Conservation (phyloP, 1,140 invertebrate species). For the Drosophila yakuba region DNA sequence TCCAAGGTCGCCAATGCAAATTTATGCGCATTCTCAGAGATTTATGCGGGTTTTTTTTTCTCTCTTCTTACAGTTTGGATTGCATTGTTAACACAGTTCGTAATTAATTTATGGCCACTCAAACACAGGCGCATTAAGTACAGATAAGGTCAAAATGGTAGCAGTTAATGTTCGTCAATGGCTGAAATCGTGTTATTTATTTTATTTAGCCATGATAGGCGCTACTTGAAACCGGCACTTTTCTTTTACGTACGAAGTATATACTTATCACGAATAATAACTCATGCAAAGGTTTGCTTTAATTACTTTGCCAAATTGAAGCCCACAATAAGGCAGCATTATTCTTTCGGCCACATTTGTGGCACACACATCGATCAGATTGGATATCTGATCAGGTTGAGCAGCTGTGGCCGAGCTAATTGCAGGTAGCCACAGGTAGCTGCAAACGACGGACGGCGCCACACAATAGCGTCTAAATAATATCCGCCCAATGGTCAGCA, state of each 20-base stretch:
- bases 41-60: conserved; percentile 57
- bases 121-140: conserved; percentile 2
- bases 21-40: conserved; percentile 73
- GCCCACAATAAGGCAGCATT: too few relatives aligned
- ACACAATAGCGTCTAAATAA: conserved; percentile 82
- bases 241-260: too few relatives aligned
- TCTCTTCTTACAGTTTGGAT: conserved; percentile 33
- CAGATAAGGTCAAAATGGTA: conserved; percentile 21
- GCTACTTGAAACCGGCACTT: too few relatives aligned
- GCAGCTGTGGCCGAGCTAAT: conserved; percentile 73
- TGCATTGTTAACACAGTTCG: conserved; percentile 72
- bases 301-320: not conserved
- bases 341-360: conserved; percentile 5
- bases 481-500: conserved; percentile 78
- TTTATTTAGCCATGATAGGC: not conserved
- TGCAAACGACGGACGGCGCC: conserved; percentile 51
- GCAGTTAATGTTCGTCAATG: not conserved
- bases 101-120: conserved; percentile 70
- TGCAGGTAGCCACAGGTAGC: conserved; percentile 59
- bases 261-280: too few relatives aligned
- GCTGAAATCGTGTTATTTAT: not conserved
- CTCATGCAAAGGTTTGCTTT: not conserved
- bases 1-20: conserved; percentile 72
- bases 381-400: conserved; percentile 17
- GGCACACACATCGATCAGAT: conserved; percentile 21